Percentiles rank a stretch among this genome's conserved stretches.
phyloP scores from a whole-genome alignment of 2,888 invertebrate genomes.

The Agriotes lineatus region DNA sequence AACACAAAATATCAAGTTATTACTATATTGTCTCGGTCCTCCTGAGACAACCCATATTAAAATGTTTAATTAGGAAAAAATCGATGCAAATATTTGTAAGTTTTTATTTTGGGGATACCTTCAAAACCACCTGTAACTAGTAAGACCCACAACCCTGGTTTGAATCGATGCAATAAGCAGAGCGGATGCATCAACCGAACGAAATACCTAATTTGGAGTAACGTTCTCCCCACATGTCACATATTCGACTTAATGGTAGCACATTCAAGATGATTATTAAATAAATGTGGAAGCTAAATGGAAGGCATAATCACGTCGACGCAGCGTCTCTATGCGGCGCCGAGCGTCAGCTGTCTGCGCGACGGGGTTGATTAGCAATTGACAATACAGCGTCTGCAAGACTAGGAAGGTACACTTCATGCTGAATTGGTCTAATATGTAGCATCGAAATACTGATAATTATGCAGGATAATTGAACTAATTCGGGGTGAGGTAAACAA shows the following conservation, averaged over 20 bases:
- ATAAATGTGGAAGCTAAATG: constrained; percentile 24
- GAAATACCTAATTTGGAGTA: constrained; percentile 8
- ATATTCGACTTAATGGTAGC: constrained; percentile 16
- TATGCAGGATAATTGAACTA: constrained; percentile 3
- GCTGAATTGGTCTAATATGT: neutral
- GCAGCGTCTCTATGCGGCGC: constrained; percentile 23
- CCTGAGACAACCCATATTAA: no score
- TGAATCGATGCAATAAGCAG: constrained; percentile 4
- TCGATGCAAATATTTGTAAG: no score
- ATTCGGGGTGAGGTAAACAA: neutral
- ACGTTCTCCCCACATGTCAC: constrained; percentile 11
- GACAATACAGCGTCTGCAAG: neutral
- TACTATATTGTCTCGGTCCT: no score
- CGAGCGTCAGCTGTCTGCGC: constrained; percentile 18
- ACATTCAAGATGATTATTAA: constrained; percentile 21
- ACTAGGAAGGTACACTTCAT: neutral
- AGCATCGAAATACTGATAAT: constrained; percentile 6
- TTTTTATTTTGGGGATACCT: no score
- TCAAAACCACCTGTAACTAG: neutral
- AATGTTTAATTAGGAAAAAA: no score
- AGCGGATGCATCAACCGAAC: neutral
- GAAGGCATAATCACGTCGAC: constrained; percentile 25
- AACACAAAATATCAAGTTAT: no score
- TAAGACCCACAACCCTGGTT: neutral
- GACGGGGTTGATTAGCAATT: constrained; percentile 32